A percentile compares a stretch with the other conserved stretches of the same genome.
Evolutionary conservation across 2,113 vertebrate species (phyloP).

Genomic region (Microcebus jonahi): DNA sequence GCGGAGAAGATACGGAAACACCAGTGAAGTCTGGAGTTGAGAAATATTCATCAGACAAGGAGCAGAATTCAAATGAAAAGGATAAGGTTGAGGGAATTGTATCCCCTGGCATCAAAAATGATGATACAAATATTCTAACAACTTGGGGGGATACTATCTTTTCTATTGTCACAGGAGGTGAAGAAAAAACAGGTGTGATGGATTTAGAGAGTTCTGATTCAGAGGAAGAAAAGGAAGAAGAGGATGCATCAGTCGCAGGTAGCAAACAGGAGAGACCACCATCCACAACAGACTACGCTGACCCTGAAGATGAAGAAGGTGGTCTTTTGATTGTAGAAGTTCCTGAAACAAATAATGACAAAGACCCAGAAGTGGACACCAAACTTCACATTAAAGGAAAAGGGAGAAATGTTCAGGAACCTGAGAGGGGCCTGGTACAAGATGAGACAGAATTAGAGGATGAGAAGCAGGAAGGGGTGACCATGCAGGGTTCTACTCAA

Average conservation of each 20-base stretch:
- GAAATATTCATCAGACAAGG: conserved; percentile 54
- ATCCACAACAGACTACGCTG: not conserved
- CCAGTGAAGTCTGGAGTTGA: not conserved
- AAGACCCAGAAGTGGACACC: not conserved
- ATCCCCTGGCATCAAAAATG: conserved; percentile 52
- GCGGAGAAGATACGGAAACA: conserved; percentile 45
- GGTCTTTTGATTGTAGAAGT: conserved; percentile 25
- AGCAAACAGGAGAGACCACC: conserved; percentile 56
- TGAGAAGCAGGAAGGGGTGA: not conserved
- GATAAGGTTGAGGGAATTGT: conserved; percentile 3
- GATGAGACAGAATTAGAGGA: not conserved
- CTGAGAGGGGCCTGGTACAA: not conserved
- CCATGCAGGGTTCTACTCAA: not conserved
- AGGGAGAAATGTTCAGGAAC: not conserved
- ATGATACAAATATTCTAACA: conserved; percentile 74
- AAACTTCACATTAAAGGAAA: not conserved
- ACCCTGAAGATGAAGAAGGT: conserved; percentile 31
- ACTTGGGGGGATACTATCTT: conserved; percentile 82
- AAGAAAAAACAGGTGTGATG: conserved; percentile 46
- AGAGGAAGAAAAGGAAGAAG: conserved; percentile 77
- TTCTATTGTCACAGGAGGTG: conserved; percentile 83
- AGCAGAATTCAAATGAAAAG: conserved; percentile 46
- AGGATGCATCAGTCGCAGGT: conserved; percentile 44
- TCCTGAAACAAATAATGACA: not conserved
- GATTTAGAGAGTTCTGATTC: conserved; percentile 75